A percentile compares a stretch with the other conserved stretches of the same genome.
phyloP scores from a whole-genome alignment of 1,140 invertebrate species.

The Metaphire vulgaris region DNA sequence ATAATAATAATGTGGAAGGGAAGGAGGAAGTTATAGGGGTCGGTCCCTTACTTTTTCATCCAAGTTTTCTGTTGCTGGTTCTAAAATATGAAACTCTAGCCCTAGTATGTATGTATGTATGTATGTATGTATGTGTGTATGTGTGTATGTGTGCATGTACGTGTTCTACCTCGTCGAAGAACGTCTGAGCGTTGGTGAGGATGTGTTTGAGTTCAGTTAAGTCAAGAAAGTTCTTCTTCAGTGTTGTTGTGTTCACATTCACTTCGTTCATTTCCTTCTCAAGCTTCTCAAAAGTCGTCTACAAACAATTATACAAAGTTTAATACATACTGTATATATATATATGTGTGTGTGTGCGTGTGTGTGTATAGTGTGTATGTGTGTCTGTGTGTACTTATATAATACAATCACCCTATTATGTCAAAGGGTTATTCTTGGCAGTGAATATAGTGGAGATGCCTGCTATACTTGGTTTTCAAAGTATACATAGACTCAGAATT shows the following conservation, averaged over 20 bases:
- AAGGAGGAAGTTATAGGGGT: too few relatives aligned
- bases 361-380: constrained; percentile 5
- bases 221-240: constrained; percentile 89
- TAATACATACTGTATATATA: too few relatives aligned
- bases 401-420: too few relatives aligned
- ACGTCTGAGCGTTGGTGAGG: constrained; percentile 83
- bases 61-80: too few relatives aligned
- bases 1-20: too few relatives aligned
- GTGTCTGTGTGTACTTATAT: neutral
- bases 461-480: too few relatives aligned
- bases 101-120: constrained; percentile 1
- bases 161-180: constrained; percentile 79
- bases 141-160: constrained; percentile 1
- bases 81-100: too few relatives aligned
- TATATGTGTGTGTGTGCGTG: neutral
- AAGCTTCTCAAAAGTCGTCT: constrained; percentile 55
- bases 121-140: constrained; percentile 7
- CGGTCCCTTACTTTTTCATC: too few relatives aligned
- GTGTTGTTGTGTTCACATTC: constrained; percentile 82
- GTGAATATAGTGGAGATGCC: too few relatives aligned
- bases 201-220: constrained; percentile 87
- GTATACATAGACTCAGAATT: too few relatives aligned
- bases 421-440: too few relatives aligned
- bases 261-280: constrained; percentile 56
- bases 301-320: too few relatives aligned